Base-by-base conservation (phyloP, 2,113 vertebrate genomes). In the Brevimyrus niger region DNA sequence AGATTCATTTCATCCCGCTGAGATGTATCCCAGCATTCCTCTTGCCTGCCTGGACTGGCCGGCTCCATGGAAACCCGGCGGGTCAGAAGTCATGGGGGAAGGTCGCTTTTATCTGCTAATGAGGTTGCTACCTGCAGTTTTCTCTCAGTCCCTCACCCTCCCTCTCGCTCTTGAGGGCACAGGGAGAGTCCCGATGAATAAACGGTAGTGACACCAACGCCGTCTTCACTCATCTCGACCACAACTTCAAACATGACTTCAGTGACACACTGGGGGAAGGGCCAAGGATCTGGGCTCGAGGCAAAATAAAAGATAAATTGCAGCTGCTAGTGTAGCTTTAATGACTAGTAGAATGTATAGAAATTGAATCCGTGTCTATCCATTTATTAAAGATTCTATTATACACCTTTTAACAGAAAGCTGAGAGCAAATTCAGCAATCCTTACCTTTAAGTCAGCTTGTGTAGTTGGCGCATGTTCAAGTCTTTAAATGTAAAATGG, bases 21-120 rank as follows among this genome's bases (percentile, higher is more conserved):
- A 9, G 92, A 90, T 91, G 86, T 69, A 92, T 93, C 94, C 89
- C 95, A 94, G 95, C 93, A 92, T 94, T 94, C 93, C 90, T 85
- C 92, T 91, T 90, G 91, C 86, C 90, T 27, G 91, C 90, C 92
- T 90, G 89, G 93, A 94, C 93, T 94, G 89, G 90, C 92, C 94
- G 93, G 91, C 95, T 95, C 95, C 94, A 95, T 89, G 88, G 90
- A 84, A 90, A 89, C 90, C 88, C 48, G 3, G 13, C 19, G 69
- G 84, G 88, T 87, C 88, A 90, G 69, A 69, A 84, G 90, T 87
- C 88, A 87, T 27, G 53, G 84, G 87, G 51, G 85, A 90, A 89
- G 88, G 88, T 89, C 69, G 61, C 88, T 90, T 90, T 89, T 47
- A 90, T 90, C 69, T 87, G 38, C 83, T 90, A 89, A 89, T 89